A percentile compares a stretch with the other conserved stretches of the same genome.
Evolutionary conservation across 2,113 vertebrate genomes (phyloP).

Genomic region (Callochromis pleurospilus): DNA sequence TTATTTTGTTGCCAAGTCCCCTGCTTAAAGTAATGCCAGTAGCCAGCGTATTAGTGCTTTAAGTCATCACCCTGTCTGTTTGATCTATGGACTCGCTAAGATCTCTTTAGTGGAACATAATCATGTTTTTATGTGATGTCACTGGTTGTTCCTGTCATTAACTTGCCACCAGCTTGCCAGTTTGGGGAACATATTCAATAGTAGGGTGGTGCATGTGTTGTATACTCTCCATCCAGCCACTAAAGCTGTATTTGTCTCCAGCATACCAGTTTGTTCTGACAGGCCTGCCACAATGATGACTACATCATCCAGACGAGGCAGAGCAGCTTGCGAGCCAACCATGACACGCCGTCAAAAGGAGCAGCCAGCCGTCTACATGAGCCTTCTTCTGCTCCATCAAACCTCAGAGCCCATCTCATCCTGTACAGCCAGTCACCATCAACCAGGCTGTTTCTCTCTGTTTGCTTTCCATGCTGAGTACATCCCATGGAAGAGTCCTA

Average conservation of each 20-base stretch:
- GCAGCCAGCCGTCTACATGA: conserved; percentile 80
- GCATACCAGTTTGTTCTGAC: conserved; percentile 86
- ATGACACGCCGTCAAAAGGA: conserved; percentile 83
- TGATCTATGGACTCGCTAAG: conserved; percentile 47
- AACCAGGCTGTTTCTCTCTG: conserved; percentile 2
- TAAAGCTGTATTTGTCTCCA: conserved; percentile 72
- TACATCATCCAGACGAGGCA: conserved; percentile 78
- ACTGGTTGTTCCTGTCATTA: conserved; percentile 72
- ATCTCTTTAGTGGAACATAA: conserved; percentile 50
- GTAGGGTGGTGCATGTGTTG: conserved; percentile 87
- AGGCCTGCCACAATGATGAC: conserved; percentile 90
- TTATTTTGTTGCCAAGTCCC: conserved; percentile 7
- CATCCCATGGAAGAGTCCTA: neutral
- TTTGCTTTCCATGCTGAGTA: neutral
- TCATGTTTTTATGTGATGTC: conserved; percentile 61
- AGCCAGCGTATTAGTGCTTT: conserved; percentile 8
- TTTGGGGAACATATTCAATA: conserved; percentile 90
- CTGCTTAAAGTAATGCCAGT: conserved; percentile 19
- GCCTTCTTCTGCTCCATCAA: conserved; percentile 81
- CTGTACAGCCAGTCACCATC: neutral
- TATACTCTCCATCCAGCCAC: conserved; percentile 81
- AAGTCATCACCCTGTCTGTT: conserved; percentile 37
- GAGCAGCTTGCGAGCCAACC: conserved; percentile 84
- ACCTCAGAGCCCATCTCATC: conserved; percentile 66
- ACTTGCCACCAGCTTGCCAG: conserved; percentile 84